Conservation (phyloP, 2,113 vertebrate species). For the Elaphurus davidianus region DNA sequence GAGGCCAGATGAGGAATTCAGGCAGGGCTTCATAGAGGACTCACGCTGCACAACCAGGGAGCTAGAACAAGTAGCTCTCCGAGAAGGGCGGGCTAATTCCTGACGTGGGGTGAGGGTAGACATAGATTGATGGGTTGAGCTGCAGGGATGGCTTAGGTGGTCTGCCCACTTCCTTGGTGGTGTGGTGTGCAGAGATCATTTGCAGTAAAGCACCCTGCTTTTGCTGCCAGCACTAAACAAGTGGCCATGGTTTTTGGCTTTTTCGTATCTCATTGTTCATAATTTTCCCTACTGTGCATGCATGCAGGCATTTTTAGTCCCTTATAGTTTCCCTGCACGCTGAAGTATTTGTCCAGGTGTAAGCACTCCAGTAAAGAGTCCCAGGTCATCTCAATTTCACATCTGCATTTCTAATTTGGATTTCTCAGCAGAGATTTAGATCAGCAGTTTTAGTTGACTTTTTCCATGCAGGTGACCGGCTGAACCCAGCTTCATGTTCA, state of each 20-base stretch:
- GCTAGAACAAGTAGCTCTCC: neutral
- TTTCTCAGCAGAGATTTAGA: neutral
- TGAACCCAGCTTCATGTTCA: neutral
- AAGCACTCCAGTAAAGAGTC: neutral
- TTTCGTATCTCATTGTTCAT: neutral
- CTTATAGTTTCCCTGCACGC: neutral
- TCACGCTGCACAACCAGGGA: neutral
- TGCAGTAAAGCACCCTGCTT: neutral
- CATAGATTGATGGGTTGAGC: fast-evolving
- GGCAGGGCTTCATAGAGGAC: no score
- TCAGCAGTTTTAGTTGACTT: neutral
- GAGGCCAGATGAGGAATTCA: neutral
- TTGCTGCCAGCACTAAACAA: neutral
- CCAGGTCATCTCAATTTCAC: neutral
- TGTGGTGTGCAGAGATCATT: no score
- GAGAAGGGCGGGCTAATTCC: neutral
- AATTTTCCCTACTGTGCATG: neutral
- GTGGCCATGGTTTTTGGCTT: neutral
- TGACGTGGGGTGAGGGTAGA: neutral
- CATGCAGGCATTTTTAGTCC: neutral
- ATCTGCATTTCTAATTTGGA: neutral
- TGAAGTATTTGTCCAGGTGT: neutral
- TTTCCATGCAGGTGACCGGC: neutral
- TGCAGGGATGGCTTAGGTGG: no score
- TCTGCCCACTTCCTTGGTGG: no score